These are phyloP conservation scores for Magallana angulata DNA, from an alignment of 1,140 invertebrate species.

Conservation along the genomic window DNA sequence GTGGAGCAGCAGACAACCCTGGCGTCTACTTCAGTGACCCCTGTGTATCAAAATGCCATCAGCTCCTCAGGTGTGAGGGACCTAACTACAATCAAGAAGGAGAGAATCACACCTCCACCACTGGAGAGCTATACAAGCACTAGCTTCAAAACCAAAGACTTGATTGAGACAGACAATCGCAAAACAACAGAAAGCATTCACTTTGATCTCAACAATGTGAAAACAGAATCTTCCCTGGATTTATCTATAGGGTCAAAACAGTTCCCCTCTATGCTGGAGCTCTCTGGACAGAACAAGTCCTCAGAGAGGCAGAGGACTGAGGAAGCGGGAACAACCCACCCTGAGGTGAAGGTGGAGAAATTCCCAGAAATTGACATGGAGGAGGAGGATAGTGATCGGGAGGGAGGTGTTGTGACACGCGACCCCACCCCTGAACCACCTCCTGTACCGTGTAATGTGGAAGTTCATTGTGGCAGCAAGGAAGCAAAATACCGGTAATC, in stretches of 20 bases:
- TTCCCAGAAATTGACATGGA: constrained; percentile 59
- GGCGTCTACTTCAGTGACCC: constrained; percentile 28
- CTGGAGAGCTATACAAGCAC: background rate
- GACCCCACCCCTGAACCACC: constrained; percentile 81
- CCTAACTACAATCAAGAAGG: constrained; percentile 28
- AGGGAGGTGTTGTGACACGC: constrained; percentile 87
- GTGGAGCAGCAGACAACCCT: constrained; percentile 21
- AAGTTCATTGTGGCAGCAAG: constrained; percentile 10
- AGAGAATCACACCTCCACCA: constrained; percentile 13
- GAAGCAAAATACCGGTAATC: constrained; percentile 8
- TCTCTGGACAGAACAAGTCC: background rate
- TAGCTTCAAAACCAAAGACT: constrained; percentile 7
- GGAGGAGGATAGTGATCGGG: constrained; percentile 69
- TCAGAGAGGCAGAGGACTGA: background rate
- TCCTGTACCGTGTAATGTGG: constrained; percentile 19
- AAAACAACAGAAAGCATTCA: constrained; percentile 7
- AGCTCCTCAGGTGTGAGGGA: constrained; percentile 29
- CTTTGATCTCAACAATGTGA: constrained; percentile 40
- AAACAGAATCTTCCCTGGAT: constrained; percentile 21
- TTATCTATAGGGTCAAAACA: background rate
- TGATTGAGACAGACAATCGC: constrained; percentile 20
- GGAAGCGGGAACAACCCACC: background rate
- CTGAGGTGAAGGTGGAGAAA: background rate
- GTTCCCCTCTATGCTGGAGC: background rate
- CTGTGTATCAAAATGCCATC: constrained; percentile 28